Base-by-base conservation (phyloP, 2,113 vertebrate species). In the Syngnathus scovelli region DNA sequence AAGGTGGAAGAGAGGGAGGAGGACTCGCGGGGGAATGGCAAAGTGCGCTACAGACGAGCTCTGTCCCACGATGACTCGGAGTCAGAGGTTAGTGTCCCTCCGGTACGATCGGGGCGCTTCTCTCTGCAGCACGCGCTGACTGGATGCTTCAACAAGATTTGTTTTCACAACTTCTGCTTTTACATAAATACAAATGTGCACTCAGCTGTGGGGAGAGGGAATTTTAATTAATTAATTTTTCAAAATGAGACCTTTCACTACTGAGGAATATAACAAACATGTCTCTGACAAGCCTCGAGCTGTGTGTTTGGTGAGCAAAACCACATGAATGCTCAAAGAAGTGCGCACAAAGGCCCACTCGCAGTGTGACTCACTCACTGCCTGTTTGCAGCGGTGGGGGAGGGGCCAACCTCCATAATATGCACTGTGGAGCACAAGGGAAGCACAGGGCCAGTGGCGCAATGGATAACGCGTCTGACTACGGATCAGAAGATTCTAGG, bases 11-110 rank as follows among this genome's bases (percentile, higher is more conserved):
- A 98, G 85, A 93, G 94, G 67, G 93, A 93, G 83, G 95, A 95
- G 44, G 95, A 95, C 76, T 89, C 92, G 0, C 91, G 96, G 68
- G 95, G 95, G 13, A 95, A 90, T 79, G 94, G 92, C 84, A 98
- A 96, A 85, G 92, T 98, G 69, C 94, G 96, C 69, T 99, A 99
- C 79, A 92, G 97, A 69, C 91, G 97, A 83, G 95, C 96, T 0
- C 91, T 96, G 0, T 98, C 97, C 13, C 95, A 98, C 1, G 97
- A 99, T 58, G 97, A 99, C 81, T 98, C 97, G 0, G 97, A 99
- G 73, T 98, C 97, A 33, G 97, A 99, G 91, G 97, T 97, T 86
- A 66, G 91, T 72, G 12, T 44, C 41, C 13, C 41, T 13, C 3
- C 2, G 6, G 41, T 7, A 13, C 6, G 12, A 21, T 27, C 41